Percentiles rank a stretch among this genome's conserved stretches.
Conservation (phyloP, 2,888 invertebrate genomes). For the Aleiodes testaceus region DNA sequence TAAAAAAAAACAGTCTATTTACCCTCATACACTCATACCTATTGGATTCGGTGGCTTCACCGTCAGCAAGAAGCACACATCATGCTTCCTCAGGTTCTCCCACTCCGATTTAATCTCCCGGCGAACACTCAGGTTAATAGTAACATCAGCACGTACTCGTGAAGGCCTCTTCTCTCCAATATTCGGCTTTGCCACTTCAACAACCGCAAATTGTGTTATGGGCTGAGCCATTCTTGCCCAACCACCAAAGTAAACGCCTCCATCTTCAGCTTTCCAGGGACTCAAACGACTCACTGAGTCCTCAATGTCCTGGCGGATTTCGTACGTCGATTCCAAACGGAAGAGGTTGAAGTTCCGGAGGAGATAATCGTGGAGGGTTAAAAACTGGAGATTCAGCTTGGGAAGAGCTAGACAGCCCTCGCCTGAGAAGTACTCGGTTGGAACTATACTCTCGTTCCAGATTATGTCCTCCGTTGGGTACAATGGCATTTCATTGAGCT, state of each 20-base stretch:
- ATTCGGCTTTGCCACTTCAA: conserved; percentile 94
- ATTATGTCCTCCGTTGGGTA: conserved; percentile 98
- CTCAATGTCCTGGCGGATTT: conserved; percentile 98
- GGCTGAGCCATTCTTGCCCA: conserved; percentile 99
- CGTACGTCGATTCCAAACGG: conserved; percentile 97
- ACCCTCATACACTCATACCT: conserved; percentile 64
- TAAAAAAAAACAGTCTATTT: too few species aligned
- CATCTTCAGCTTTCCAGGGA: conserved; percentile 95
- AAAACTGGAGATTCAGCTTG: conserved; percentile 97
- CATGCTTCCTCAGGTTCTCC: conserved; percentile 97
- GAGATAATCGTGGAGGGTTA: conserved; percentile 98
- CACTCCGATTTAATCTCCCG: conserved; percentile 96
- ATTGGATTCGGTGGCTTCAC: conserved; percentile 89
- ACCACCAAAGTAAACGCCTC: conserved; percentile 91
- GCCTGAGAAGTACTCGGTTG: conserved; percentile 96
- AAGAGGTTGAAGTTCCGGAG: conserved; percentile 98
- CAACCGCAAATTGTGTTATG: conserved; percentile 92
- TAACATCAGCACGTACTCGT: conserved; percentile 94
- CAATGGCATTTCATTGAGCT: conserved; percentile 97
- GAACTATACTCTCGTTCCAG: conserved; percentile 99
- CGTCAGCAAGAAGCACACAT: conserved; percentile 96
- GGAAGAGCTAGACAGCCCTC: conserved; percentile 97
- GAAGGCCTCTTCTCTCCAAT: conserved; percentile 96
- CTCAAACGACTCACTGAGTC: conserved; percentile 95
- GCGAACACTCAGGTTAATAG: conserved; percentile 92